Percentiles rank a stretch among this genome's conserved stretches.
Conservation (phyloP, 2,113 vertebrate genomes). For the Pluvianellus socialis region DNA sequence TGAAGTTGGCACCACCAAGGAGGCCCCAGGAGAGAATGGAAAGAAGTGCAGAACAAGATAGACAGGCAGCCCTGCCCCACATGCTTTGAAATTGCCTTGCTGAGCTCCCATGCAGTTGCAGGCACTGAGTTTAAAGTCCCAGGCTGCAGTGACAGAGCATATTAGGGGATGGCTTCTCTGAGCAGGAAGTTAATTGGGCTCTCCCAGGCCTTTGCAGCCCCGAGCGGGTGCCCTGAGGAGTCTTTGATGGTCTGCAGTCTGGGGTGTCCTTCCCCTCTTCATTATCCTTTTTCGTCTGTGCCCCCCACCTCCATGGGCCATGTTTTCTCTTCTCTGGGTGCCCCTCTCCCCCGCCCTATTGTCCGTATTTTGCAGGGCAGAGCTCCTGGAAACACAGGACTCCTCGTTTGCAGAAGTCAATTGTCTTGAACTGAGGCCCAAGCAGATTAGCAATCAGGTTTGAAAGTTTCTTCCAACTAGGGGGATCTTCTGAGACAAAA, state of each 20-base stretch:
- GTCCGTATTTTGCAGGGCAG: background rate
- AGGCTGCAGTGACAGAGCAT: background rate
- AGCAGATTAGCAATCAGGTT: background rate
- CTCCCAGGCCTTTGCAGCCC: background rate
- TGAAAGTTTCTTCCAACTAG: background rate
- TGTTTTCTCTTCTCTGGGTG: background rate
- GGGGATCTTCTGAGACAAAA: background rate
- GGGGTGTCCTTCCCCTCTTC: background rate
- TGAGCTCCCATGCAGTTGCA: background rate
- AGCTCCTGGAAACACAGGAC: background rate
- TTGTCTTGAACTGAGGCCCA: background rate
- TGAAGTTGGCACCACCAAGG: background rate
- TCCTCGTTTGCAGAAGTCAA: background rate
- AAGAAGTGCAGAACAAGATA: background rate
- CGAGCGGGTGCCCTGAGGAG: background rate
- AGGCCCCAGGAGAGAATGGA: background rate
- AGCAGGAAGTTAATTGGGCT: background rate
- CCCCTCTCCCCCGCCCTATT: background rate
- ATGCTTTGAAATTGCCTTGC: background rate
- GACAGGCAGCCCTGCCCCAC: fast-evolving
- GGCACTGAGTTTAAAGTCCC: background rate
- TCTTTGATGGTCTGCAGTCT: background rate
- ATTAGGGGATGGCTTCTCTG: background rate
- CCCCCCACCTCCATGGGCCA: background rate
- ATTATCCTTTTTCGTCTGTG: background rate